Conservation (phyloP, 2,888 invertebrate genomes). For the Unio delphinus region DNA sequence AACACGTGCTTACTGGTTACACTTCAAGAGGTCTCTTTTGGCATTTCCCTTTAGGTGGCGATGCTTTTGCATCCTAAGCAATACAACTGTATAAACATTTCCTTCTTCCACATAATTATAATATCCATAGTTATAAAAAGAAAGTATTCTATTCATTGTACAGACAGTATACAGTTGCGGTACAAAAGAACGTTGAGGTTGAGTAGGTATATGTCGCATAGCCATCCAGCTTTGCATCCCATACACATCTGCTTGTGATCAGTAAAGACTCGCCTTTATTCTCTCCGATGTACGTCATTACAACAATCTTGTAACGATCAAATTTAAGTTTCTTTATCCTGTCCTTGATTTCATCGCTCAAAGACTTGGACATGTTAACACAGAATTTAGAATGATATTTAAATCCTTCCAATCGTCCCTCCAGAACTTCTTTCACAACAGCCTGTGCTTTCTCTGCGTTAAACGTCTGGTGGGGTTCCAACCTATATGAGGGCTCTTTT, state of each 20-base stretch:
- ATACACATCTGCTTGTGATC: slow-evolving; percentile 46
- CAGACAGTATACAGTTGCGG: slow-evolving; percentile 50
- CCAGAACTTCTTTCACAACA: slow-evolving; percentile 32
- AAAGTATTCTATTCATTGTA: slow-evolving; percentile 37
- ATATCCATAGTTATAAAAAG: too few relatives aligned
- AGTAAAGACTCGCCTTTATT: slow-evolving; percentile 43
- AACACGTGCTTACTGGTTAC: too few relatives aligned
- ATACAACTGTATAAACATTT: too few relatives aligned
- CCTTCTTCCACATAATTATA: too few relatives aligned
- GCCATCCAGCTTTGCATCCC: slow-evolving; percentile 46
- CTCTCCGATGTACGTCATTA: slow-evolving; percentile 46
- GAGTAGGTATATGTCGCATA: slow-evolving; percentile 42
- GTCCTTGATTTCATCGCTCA: slow-evolving; percentile 54
- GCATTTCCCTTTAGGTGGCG: too few relatives aligned
- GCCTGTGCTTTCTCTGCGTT: slow-evolving; percentile 30
- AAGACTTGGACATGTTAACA: slow-evolving; percentile 40
- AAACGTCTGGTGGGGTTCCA: slow-evolving; percentile 49
- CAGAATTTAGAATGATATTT: slow-evolving; percentile 43
- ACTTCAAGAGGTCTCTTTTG: too few relatives aligned
- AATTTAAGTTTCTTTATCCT: slow-evolving; percentile 41
- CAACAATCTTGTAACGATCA: slow-evolving; percentile 53
- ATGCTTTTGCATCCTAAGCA: too few relatives aligned
- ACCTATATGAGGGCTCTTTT: slow-evolving; percentile 49
- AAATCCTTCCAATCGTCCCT: slow-evolving; percentile 37
- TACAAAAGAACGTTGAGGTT: slow-evolving; percentile 43